These are phyloP conservation scores for Erpobdella octoculata DNA, from an alignment of 2,888 invertebrate genomes.

Conservation along the genomic window DNA sequence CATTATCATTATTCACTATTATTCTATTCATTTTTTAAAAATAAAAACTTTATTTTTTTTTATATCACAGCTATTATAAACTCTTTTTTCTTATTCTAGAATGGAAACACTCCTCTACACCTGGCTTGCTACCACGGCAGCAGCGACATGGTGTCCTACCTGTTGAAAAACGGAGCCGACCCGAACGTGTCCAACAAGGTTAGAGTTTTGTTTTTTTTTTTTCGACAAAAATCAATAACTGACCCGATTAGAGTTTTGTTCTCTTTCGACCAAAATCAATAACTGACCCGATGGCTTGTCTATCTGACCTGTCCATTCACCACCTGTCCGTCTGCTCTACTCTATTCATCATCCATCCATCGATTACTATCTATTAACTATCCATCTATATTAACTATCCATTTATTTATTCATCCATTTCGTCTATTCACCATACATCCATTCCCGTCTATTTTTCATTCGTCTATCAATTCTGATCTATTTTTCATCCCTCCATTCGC, in stretches of 20 bases:
- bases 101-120: slow-evolving; percentile 16
- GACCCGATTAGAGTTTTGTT: not conserved
- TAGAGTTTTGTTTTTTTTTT: not conserved
- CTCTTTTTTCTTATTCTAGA: not conserved
- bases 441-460: too few species aligned
- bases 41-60: not conserved
- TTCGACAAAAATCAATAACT: not conserved
- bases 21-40: not conserved
- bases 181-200: slow-evolving; percentile 20
- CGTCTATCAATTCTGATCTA: too few species aligned
- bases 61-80: not conserved
- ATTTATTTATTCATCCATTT: too few species aligned
- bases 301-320: too few species aligned
- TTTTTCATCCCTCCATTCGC: too few species aligned
- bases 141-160: not conserved
- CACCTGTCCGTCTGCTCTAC: not conserved
- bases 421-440: too few species aligned
- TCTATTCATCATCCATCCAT: not conserved
- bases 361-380: too few species aligned
- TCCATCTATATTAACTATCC: too few species aligned
- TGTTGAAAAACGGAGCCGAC: slow-evolving; percentile 15
- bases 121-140: slow-evolving; percentile 27
- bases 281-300: not conserved
- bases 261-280: not conserved
- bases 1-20: not conserved